A percentile compares a stretch with the other conserved stretches of the same genome.
phyloP scores from a whole-genome alignment of 2,797 vertebrate species.

The Rhinatrema bivittatum region DNA sequence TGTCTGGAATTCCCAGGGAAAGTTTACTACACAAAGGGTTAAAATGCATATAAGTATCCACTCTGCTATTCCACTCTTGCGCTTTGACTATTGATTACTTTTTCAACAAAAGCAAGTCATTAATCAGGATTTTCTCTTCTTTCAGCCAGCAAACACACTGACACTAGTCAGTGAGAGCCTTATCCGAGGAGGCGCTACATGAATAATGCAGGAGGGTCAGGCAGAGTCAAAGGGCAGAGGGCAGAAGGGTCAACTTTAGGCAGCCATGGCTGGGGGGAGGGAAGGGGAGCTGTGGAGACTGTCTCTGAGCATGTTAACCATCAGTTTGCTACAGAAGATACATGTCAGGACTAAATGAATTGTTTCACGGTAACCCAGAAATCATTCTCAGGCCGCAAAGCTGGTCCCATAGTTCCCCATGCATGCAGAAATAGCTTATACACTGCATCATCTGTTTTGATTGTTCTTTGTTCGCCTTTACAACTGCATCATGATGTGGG shows the following conservation, averaged over 20 bases:
- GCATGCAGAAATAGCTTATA: fast-evolving
- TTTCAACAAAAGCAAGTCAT: conserved; percentile 24
- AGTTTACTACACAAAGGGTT: conserved; percentile 9
- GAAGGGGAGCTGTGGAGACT: conserved; percentile 14
- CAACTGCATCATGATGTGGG: fast-evolving
- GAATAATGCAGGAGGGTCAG: conserved; percentile 31
- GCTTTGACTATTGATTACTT: conserved; percentile 31
- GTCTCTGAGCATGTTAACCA: conserved; percentile 12
- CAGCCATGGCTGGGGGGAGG: not conserved
- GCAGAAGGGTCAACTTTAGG: conserved; percentile 24
- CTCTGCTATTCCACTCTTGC: not conserved
- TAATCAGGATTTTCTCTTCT: conserved; percentile 15
- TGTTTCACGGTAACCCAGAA: conserved; percentile 12
- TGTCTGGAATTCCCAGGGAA: no score
- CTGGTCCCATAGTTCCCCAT: conserved; percentile 1
- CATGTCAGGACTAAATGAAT: conserved; percentile 16
- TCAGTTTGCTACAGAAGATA: conserved; percentile 38
- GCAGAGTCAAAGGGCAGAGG: conserved; percentile 38
- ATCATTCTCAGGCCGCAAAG: not conserved
- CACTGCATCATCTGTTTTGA: fast-evolving
- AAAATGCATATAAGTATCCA: conserved; percentile 6
- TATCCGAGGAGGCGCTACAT: conserved; percentile 27
- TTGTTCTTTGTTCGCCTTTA: not conserved
- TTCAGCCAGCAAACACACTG: not conserved
- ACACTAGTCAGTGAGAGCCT: conserved; percentile 20